Percentiles rank a stretch among this genome's conserved stretches.
Conservation (phyloP, 2,113 vertebrate genomes). For the Dolichallabes microphthalmus region DNA sequence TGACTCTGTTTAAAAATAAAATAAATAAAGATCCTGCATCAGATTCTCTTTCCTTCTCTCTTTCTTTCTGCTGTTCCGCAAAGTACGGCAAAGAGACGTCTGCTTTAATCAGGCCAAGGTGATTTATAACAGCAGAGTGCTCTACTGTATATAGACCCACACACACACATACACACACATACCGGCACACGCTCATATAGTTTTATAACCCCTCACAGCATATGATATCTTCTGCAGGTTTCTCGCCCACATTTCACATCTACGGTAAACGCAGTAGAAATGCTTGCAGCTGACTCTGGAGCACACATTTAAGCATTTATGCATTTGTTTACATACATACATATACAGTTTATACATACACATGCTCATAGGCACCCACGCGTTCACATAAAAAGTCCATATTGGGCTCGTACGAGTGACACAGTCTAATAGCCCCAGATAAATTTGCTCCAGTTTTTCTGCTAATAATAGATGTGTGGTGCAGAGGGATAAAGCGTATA, state of each 20-base stretch:
- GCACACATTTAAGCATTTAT: not conserved
- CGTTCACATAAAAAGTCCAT: not conserved
- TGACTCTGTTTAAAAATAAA: not conserved
- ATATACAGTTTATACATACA: not conserved
- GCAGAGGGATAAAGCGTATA: not conserved
- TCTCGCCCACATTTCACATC: slow-evolving; percentile 17
- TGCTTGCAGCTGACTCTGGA: not conserved
- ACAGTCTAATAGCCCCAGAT: slow-evolving; percentile 26
- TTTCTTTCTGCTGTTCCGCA: not conserved
- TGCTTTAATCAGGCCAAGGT: slow-evolving; percentile 62
- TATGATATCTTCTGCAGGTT: slow-evolving; percentile 23
- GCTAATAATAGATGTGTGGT: slow-evolving; percentile 22
- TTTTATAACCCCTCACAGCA: slow-evolving; percentile 37
- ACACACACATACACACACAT: slow-evolving; percentile 44
- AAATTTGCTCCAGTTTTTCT: slow-evolving; percentile 12
- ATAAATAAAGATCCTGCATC: not conserved
- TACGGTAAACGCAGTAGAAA: not conserved
- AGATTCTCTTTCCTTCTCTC: not conserved
- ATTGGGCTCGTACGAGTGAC: not conserved
- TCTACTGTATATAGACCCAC: slow-evolving; percentile 43
- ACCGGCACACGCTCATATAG: slow-evolving; percentile 34
- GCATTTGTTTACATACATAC: not conserved
- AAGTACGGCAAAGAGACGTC: slow-evolving; percentile 51
- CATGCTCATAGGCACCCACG: not conserved
- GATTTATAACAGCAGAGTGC: slow-evolving; percentile 55